phyloP scores from a whole-genome alignment of 2,113 vertebrate genomes.

The Corvus hawaiiensis region DNA sequence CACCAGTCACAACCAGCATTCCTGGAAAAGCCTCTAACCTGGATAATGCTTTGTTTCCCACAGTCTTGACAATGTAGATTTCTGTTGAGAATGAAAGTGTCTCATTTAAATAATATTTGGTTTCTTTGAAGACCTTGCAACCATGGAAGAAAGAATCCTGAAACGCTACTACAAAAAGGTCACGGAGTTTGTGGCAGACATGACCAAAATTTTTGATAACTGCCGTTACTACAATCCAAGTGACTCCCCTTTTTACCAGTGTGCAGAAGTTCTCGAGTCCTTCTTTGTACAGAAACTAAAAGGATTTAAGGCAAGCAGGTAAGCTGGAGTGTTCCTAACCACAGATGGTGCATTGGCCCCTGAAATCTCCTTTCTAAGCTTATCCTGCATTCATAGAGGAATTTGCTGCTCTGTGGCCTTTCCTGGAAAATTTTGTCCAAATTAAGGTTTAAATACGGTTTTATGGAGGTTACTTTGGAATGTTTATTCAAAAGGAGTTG shows the following conservation, averaged over 20 bases:
- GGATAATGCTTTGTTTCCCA: neutral
- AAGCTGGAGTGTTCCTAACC: slow-evolving; percentile 24
- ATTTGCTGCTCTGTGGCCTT: neutral
- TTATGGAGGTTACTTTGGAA: neutral
- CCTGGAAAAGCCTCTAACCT: neutral
- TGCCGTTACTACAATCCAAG: slow-evolving; percentile 99
- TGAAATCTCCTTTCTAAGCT: neutral
- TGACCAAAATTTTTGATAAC: slow-evolving; percentile 99
- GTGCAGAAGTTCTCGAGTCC: slow-evolving; percentile 94
- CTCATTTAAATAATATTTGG: neutral
- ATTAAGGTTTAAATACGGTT: neutral
- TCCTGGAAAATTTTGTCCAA: neutral
- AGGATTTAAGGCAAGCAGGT: slow-evolving; percentile 99
- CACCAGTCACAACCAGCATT: neutral
- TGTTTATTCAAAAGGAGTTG: neutral
- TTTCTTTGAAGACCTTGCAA: slow-evolving; percentile 88
- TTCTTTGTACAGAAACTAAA: slow-evolving; percentile 99
- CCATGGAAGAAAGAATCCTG: slow-evolving; percentile 92
- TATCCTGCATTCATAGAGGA: neutral
- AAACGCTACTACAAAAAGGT: slow-evolving; percentile 96
- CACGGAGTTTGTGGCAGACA: slow-evolving; percentile 97
- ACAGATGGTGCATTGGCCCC: neutral
- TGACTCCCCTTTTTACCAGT: slow-evolving; percentile 97
- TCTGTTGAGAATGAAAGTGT: neutral
- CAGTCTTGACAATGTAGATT: neutral